A percentile compares a stretch with the other conserved stretches of the same genome.
These are phyloP conservation scores for Dynastes maya DNA, from an alignment of 2,888 invertebrate genomes.

Conservation along the genomic window DNA sequence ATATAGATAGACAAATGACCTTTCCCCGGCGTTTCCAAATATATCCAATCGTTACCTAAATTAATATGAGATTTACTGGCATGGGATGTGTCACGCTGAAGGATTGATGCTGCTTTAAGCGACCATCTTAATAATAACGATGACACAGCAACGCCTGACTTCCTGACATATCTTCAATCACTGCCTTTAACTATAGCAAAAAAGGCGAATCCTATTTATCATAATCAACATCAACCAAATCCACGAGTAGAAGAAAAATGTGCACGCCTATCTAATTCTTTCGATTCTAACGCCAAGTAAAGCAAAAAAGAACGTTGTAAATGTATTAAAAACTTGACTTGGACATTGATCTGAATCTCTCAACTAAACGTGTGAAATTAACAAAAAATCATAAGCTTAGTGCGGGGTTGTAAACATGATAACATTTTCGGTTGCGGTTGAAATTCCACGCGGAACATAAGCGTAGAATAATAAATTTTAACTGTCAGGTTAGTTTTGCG, in stretches of 20 bases:
- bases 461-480: constrained; percentile 3
- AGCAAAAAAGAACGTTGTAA: no score
- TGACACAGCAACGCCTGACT: not conserved
- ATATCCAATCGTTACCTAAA: constrained; percentile 11
- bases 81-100: not conserved
- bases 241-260: no score
- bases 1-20: constrained; percentile 8
- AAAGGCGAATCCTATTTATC: no score
- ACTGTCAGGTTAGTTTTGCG: not conserved
- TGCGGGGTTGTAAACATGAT: not conserved
- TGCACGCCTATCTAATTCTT: no score
- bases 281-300: no score
- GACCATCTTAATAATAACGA: not conserved
- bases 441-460: not conserved
- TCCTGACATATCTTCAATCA: not conserved
- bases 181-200: not conserved
- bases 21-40: not conserved
- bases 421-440: not conserved
- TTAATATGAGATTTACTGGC: constrained; percentile 16
- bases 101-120: not conserved
- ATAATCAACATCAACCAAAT: no score
- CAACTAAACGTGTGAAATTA: no score
- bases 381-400: no score
- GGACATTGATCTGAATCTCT: no score
- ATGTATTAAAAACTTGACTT: no score